Evolutionary conservation across 2,888 invertebrate species (phyloP), one percentile per base, ranked within the genome.

Genomic region (Drosophila neotestacea): DNA sequence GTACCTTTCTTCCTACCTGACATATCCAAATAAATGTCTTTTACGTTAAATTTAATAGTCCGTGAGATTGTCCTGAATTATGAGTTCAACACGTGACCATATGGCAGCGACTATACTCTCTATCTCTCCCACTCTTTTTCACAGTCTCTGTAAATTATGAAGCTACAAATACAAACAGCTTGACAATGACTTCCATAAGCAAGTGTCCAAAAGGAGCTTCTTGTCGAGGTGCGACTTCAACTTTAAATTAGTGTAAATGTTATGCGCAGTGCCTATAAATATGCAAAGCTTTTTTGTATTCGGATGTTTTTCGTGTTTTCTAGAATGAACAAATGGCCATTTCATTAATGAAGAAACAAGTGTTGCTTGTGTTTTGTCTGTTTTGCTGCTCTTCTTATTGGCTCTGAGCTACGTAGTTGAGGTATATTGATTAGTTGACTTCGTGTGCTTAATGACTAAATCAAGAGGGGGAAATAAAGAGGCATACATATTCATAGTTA

Each of bases 61-160:
- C 77, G 28, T 61, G 75, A 68, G 77, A 79, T 77, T 71, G 79
- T 55, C 56, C 48, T 86, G 71, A 88, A 73, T 85, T 88, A 89
- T 81, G 79, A 77, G 74, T 73, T 70, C 54, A 79, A 83, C 73
- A 73, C 88, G 89, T 88, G 89, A 86, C 86, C 88, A 89, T 85
- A 81, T 84, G 85, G 81, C 67, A 61, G 11, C 3, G 51, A 41
- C 47, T 16, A 46, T 50, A 42, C 50, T 13, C 13, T 38, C 42
- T n/a, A 7, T 16, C 10, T 11, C 7, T 27, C n/a, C 0, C 32
- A 30, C 46, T 38, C 38, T 41, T n/a, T 16, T 22, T 22, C 6
- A 13, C 6, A 30, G 27, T 28, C 28, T 1, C 11, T 38, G n/a
- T 58, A 34, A 79, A 52, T 77, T 82, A 74, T 61, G 62, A 59